These are phyloP conservation scores for Hirundichthys speculiger DNA, from an alignment of 2,113 vertebrate genomes.

Conservation along the genomic window DNA sequence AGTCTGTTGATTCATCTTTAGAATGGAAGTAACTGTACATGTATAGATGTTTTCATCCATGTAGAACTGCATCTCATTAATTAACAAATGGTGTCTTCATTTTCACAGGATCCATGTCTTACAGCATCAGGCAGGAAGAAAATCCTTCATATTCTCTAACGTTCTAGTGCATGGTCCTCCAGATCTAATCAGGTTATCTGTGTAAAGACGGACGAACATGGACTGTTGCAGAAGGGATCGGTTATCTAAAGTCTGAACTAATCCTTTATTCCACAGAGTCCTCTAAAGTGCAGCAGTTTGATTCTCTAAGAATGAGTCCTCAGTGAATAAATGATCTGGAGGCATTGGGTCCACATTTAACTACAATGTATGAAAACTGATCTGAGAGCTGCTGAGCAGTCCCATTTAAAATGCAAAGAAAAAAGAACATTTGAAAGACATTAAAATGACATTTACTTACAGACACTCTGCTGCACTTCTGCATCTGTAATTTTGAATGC, in stretches of 20 bases:
- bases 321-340: background rate
- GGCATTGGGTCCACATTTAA: background rate
- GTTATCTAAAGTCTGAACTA: background rate
- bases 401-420: background rate
- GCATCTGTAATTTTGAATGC: background rate
- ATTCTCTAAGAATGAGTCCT: background rate
- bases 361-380: background rate
- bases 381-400: background rate
- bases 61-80: too few relatives aligned
- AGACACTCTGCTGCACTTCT: background rate
- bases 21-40: too few relatives aligned
- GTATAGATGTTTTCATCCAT: too few relatives aligned
- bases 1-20: too few relatives aligned
- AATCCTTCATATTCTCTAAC: background rate
- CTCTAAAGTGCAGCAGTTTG: background rate
- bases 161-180: background rate
- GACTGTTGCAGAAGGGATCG: background rate
- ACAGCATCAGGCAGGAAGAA: background rate
- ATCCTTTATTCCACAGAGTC: background rate
- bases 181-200: constrained; percentile 7
- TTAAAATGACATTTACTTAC: background rate
- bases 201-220: background rate
- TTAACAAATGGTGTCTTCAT: constrained; percentile 15
- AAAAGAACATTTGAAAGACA: too few relatives aligned
- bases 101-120: background rate